Percentiles rank a stretch among this genome's conserved stretches.
Conservation (phyloP, 2,797 vertebrate species). For the Saxicola maurus region DNA sequence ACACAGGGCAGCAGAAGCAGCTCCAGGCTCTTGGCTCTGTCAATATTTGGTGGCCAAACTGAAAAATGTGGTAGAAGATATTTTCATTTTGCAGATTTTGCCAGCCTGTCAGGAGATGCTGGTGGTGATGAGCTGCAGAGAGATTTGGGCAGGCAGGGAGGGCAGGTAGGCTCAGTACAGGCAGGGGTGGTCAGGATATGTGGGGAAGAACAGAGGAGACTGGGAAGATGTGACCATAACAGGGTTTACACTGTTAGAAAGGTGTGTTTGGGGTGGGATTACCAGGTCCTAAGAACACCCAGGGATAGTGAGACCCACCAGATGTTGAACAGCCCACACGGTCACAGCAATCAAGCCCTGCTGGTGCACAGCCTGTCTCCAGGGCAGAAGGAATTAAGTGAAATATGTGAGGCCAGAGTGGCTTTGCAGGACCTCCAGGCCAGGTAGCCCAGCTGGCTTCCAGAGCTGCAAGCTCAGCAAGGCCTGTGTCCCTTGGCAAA, state of each 20-base stretch:
- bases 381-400: background rate
- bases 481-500: background rate
- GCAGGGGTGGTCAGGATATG: accelerated
- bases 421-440: background rate
- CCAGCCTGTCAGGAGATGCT: background rate
- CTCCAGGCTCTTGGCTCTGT: constrained; percentile 19
- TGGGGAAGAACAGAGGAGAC: background rate
- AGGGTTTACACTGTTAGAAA: background rate
- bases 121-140: background rate
- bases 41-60: constrained; percentile 3
- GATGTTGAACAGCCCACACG: background rate
- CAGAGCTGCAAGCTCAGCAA: background rate
- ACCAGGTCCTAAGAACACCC: background rate
- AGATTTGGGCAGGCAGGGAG: background rate
- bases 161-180: accelerated
- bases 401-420: background rate
- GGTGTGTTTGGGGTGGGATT: background rate
- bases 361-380: background rate
- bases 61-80: background rate
- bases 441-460: background rate
- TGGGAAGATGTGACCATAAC: background rate
- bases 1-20: background rate
- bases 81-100: background rate
- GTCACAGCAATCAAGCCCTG: background rate
- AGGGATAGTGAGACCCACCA: background rate